Percentiles rank a stretch among this genome's conserved stretches.
These are phyloP conservation scores for Notothenia rossii DNA, from an alignment of 2,113 vertebrate genomes.

Conservation along the genomic window DNA sequence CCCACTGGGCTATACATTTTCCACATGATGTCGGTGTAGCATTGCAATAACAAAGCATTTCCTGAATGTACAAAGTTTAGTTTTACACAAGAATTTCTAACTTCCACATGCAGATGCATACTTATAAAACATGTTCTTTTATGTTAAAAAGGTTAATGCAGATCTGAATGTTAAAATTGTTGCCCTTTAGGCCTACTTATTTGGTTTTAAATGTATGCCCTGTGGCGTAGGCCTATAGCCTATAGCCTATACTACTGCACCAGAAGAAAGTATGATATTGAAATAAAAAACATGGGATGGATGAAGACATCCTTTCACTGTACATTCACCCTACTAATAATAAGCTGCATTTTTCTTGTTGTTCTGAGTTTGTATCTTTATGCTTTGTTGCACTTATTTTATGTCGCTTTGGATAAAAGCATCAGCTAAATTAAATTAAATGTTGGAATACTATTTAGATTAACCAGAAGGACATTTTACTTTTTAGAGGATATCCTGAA, in stretches of 20 bases:
- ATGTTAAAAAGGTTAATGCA: not conserved
- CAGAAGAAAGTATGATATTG: not conserved
- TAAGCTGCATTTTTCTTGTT: too few relatives aligned
- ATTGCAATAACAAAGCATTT: not conserved
- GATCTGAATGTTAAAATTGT: not conserved
- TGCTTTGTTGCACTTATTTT: too few relatives aligned
- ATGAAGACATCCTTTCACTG: too few relatives aligned
- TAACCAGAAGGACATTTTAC: not conserved
- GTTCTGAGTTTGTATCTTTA: too few relatives aligned
- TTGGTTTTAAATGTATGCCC: not conserved
- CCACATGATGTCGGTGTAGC: conserved; percentile 7
- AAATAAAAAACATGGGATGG: not conserved
- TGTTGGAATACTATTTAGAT: not conserved
- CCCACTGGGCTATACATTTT: conserved; percentile 52
- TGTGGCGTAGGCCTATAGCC: too few relatives aligned
- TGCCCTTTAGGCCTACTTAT: too few relatives aligned
- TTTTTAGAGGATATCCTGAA: not conserved
- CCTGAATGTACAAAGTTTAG: not conserved
- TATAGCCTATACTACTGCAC: not conserved
- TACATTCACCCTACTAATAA: too few relatives aligned
- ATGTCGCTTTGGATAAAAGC: too few relatives aligned
- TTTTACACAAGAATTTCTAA: not conserved
- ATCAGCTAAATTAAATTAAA: too few relatives aligned
- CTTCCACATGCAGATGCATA: not conserved
- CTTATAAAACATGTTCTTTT: too few relatives aligned